phyloP scores from a whole-genome alignment of 2,797 vertebrate genomes.

The Acanthornis magna region DNA sequence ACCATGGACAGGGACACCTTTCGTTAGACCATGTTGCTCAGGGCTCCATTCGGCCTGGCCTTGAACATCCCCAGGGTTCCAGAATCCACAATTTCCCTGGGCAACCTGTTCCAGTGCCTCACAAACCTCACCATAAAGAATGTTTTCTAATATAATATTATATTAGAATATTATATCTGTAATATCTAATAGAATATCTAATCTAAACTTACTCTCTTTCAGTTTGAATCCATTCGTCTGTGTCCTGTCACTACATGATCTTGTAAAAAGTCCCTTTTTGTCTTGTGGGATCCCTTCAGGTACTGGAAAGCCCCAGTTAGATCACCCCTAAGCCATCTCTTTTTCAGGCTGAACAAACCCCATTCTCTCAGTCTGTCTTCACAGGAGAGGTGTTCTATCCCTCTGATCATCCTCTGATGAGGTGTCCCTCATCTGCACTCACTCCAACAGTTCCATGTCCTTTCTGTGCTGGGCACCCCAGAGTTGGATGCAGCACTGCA shows the following conservation, averaged over 20 bases:
- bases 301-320: not conserved
- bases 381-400: not conserved
- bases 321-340: not conserved
- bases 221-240: no score
- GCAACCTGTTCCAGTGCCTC: not conserved
- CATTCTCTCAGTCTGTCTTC: not conserved
- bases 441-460: accelerated
- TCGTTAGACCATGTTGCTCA: not conserved
- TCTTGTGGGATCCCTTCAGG: no score
- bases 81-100: not conserved
- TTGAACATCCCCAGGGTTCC: not conserved
- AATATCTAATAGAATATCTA: no score
- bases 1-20: not conserved
- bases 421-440: not conserved
- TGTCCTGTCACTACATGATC: no score
- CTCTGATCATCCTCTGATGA: not conserved
- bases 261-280: no score
- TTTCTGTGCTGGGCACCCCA: not conserved
- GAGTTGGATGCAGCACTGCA: not conserved
- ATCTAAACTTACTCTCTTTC: no score
- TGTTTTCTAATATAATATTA: not conserved
- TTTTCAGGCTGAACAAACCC: not conserved
- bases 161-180: no score
- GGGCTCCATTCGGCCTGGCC: not conserved
- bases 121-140: not conserved